These are phyloP conservation scores for Rousettus leschenaultii DNA, from an alignment of 2,113 vertebrate genomes.

Conservation along the genomic window DNA sequence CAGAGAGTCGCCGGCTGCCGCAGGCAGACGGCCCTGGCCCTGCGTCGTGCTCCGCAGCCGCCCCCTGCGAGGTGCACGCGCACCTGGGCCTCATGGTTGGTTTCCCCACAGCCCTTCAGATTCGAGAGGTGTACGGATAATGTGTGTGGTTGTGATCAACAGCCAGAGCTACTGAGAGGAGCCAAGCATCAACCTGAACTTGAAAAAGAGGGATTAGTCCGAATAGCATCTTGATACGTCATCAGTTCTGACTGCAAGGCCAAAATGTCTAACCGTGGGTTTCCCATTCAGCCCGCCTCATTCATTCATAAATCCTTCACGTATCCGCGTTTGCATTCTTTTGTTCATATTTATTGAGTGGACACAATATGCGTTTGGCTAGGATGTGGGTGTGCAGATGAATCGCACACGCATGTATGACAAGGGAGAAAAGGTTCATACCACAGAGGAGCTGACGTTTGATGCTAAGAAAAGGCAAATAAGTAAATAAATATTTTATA, in stretches of 20 bases:
- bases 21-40: too few relatives aligned
- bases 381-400: background rate
- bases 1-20: too few relatives aligned
- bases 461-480: background rate
- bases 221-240: background rate
- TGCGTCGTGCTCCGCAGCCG: too few relatives aligned
- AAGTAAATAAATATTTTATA: background rate
- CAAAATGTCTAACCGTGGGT: background rate
- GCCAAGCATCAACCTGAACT: background rate
- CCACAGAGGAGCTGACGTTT: background rate
- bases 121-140: background rate
- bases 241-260: background rate
- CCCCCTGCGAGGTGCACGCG: background rate
- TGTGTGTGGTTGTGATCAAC: background rate
- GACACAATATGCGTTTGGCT: background rate
- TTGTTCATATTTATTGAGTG: background rate
- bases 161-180: background rate
- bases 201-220: background rate
- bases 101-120: background rate
- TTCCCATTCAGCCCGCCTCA: background rate
- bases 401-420: background rate
- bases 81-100: background rate
- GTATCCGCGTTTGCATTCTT: background rate
- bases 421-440: background rate
- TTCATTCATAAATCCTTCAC: background rate